Conservation (phyloP, 2,113 vertebrate genomes). For the Dasypus novemcinctus region DNA sequence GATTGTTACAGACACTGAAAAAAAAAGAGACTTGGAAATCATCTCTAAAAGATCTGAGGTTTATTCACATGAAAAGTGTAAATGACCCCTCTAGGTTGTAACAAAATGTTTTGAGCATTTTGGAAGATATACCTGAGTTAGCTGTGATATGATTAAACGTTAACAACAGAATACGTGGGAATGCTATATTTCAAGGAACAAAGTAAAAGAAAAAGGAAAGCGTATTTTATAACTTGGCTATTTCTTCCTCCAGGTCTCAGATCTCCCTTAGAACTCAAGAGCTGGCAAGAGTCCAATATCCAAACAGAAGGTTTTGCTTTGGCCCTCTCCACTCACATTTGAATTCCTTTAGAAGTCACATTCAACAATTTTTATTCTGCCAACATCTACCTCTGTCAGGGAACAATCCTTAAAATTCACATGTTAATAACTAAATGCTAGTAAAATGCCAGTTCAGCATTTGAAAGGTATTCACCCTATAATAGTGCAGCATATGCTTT, state of each 20-base stretch:
- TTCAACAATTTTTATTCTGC: slow-evolving; percentile 42
- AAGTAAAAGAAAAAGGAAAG: slow-evolving; percentile 58
- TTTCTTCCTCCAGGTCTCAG: slow-evolving; percentile 15
- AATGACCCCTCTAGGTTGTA: slow-evolving; percentile 4
- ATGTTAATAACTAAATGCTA: slow-evolving; percentile 60
- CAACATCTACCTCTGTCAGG: slow-evolving; percentile 22
- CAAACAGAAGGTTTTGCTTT: slow-evolving; percentile 53
- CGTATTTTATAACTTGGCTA: slow-evolving; percentile 40
- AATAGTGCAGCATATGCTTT: neutral
- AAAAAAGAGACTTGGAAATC: neutral
- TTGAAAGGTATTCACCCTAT: slow-evolving; percentile 48
- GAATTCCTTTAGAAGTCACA: slow-evolving; percentile 48
- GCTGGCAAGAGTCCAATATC: slow-evolving; percentile 52
- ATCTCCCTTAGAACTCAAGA: slow-evolving; percentile 31
- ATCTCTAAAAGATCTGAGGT: neutral
- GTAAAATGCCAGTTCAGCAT: neutral
- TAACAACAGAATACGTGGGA: neutral
- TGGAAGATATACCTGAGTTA: neutral
- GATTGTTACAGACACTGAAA: neutral
- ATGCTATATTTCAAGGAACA: slow-evolving; percentile 59
- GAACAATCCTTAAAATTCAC: slow-evolving; percentile 55
- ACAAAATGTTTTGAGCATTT: slow-evolving; percentile 59
- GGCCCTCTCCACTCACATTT: slow-evolving; percentile 19
- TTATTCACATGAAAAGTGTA: slow-evolving; percentile 13
- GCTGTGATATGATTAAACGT: slow-evolving; percentile 52